Percentiles rank a stretch among this genome's conserved stretches.
phyloP scores from a whole-genome alignment of 2,113 vertebrate genomes.

The Hydrolagus affinis region DNA sequence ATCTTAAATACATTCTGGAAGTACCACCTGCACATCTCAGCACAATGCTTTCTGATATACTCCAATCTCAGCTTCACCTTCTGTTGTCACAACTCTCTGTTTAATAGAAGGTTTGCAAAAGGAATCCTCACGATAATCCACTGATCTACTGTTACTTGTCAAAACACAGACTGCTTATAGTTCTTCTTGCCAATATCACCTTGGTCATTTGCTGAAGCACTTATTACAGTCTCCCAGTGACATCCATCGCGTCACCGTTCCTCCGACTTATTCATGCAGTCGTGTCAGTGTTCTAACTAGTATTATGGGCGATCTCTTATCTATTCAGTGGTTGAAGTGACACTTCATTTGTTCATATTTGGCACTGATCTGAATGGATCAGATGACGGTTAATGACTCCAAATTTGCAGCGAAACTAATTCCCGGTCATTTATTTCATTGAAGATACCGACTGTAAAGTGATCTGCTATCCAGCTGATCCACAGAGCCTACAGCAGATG shows the following conservation, averaged over 20 bases:
- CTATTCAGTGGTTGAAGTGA: neutral
- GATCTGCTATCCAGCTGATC: conserved; percentile 5
- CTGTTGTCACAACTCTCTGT: neutral
- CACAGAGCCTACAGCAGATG: conserved; percentile 17
- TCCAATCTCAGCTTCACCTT: neutral
- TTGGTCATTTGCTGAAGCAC: neutral
- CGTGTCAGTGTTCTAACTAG: neutral
- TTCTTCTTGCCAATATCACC: neutral
- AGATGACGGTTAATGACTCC: conserved; percentile 21
- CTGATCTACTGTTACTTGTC: neutral
- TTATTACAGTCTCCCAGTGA: neutral
- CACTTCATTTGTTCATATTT: conserved; percentile 26
- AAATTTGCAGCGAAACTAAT: conserved; percentile 21
- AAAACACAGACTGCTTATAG: neutral
- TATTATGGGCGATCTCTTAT: conserved; percentile 9
- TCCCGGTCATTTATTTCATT: conserved; percentile 23
- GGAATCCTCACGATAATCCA: too few species aligned
- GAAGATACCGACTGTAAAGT: conserved; percentile 21
- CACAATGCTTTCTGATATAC: too few species aligned
- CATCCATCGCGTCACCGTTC: neutral
- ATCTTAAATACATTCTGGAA: too few species aligned
- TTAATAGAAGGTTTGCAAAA: too few species aligned
- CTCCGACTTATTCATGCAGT: neutral
- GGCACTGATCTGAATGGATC: conserved; percentile 19
- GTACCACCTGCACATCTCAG: too few species aligned